Conservation (phyloP, 1,140 invertebrate genomes). For the Pissodes strobi region DNA sequence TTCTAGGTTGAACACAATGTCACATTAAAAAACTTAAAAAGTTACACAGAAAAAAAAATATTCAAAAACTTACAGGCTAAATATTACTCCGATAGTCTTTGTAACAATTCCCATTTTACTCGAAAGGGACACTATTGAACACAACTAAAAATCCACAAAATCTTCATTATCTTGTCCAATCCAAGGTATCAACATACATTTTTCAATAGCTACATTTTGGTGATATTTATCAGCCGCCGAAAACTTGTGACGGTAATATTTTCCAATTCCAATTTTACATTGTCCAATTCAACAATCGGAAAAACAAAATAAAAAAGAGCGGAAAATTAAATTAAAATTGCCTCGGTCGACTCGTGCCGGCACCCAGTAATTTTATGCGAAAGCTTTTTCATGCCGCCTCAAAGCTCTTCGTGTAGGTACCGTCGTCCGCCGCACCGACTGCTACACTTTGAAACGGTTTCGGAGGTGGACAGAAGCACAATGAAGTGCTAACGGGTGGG, state of each 20-base stretch:
- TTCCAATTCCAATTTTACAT: too few species aligned
- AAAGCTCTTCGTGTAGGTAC: slow-evolving; percentile 19
- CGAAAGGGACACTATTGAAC: neutral
- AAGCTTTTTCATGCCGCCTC: slow-evolving; percentile 11
- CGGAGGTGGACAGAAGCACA: slow-evolving; percentile 28
- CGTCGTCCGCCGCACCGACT: slow-evolving; percentile 9
- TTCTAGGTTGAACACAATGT: too few species aligned
- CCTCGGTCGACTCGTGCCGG: slow-evolving; percentile 13
- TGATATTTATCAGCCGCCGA: too few species aligned
- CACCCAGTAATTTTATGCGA: slow-evolving; percentile 11
- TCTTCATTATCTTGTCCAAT: neutral
- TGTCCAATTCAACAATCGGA: neutral
- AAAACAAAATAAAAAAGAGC: neutral
- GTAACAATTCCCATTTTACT: slow-evolving; percentile 69
- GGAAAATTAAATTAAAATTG: slow-evolving; percentile 5
- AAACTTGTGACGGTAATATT: too few species aligned
- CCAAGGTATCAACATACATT: too few species aligned
- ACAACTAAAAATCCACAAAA: slow-evolving; percentile 22
- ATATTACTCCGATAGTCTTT: slow-evolving; percentile 72
- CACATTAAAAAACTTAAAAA: too few species aligned
- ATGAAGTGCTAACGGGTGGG: slow-evolving; percentile 27
- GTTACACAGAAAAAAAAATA: too few species aligned
- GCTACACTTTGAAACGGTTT: slow-evolving; percentile 14
- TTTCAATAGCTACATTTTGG: too few species aligned
- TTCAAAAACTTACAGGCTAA: slow-evolving; percentile 70